A percentile compares a stretch with the other conserved stretches of the same genome.
These are phyloP conservation scores for Eriocheir sinensis DNA, from an alignment of 1,140 invertebrate genomes.

Conservation along the genomic window DNA sequence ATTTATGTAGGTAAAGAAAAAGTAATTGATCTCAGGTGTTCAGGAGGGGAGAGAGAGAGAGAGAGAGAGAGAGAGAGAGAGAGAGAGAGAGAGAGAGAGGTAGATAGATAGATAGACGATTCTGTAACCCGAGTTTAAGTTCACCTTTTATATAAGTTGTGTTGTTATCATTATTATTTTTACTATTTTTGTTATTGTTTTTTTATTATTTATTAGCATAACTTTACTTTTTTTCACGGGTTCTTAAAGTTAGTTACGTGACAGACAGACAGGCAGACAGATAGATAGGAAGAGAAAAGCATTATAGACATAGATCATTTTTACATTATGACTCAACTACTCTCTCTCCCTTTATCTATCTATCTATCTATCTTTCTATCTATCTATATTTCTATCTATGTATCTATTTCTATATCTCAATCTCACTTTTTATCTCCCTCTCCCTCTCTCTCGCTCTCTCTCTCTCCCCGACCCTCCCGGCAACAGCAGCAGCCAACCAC, in stretches of 20 bases:
- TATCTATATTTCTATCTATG: background rate
- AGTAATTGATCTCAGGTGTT: background rate
- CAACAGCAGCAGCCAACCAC: no score
- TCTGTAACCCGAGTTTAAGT: no score
- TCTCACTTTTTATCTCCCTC: conserved; percentile 55
- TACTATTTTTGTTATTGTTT: no score
- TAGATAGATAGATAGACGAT: no score
- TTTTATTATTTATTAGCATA: no score
- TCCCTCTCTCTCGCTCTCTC: conserved; percentile 60
- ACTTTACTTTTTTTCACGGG: no score
- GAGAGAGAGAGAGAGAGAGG: background rate
- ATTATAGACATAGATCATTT: background rate
- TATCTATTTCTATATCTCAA: background rate
- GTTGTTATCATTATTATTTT: no score
- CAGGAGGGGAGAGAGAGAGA: no score
- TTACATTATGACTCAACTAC: background rate
- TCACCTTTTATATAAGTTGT: no score
- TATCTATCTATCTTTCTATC: background rate
- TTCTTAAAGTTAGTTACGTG: no score
- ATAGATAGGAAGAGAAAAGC: background rate
- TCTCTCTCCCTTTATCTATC: background rate
- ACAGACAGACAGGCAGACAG: background rate
- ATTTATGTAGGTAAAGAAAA: background rate
- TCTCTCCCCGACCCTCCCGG: background rate
- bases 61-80: background rate